Evolutionary conservation across 2,797 vertebrate species (phyloP), one percentile per base, ranked within the genome.

Genomic region (Pseudomugil tenellus): DNA sequence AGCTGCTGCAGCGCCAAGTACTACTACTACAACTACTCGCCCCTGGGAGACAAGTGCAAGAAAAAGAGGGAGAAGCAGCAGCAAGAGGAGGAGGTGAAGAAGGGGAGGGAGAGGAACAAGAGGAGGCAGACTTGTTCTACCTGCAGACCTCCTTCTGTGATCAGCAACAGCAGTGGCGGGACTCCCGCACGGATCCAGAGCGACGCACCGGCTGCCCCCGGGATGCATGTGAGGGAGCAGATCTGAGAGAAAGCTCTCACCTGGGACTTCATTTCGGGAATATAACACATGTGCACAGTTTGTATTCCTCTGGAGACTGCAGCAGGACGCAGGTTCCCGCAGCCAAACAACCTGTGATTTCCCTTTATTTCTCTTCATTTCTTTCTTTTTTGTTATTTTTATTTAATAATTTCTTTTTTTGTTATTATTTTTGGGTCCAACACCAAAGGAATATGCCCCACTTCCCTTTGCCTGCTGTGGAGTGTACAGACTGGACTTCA

Each of bases 1-100:
- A 87, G 91, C 94, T 93, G 93, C 92, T 84, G 87, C 92, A 93
- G 91, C 94, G 92, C 92, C 91, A 87, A 87, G 51, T 70, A 69
- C 77, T 66, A 77, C 74, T 67, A 77, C 77, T 72, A 83, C 92
- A 90, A 91, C 94, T 94, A 90, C 94, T 95, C 95, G 91, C 92
- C 92, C 92, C 73, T 89, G 91, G 92, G 93, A 93, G 80, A 83
- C 77, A 83, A 86, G 68, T 77, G 62, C 87, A 81, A 76, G 63
- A 12, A 65, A 70, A 39, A 68, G 66, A 28, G 61, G 68, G 10
- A 60, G 67, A 28, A 65, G 51, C 61, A 67, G 70, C 54, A 63
- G 60, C 80, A 55, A 49, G 23, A 62, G 67, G 43, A 70, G 76
- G 68, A 59, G 76, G 58, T 62, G 64, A 58, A 67, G 64, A 74